phyloP scores from a whole-genome alignment of 2,113 vertebrate genomes.

The Promerops cafer region DNA sequence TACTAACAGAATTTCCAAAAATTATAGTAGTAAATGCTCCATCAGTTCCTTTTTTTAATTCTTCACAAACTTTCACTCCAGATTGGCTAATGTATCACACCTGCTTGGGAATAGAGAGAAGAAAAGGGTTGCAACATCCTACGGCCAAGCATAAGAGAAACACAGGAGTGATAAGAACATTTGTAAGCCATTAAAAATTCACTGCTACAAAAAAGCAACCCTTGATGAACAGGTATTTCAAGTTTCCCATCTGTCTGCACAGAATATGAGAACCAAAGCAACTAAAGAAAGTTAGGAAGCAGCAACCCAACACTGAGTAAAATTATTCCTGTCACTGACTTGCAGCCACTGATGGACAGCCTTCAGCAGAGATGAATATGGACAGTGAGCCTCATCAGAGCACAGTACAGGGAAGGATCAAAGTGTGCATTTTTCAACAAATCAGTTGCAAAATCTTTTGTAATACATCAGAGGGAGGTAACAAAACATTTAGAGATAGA shows the following conservation, averaged over 20 bases:
- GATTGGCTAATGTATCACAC: background rate
- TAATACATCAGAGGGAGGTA: background rate
- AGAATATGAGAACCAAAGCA: background rate
- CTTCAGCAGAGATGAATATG: background rate
- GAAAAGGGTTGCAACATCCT: background rate
- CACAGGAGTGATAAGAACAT: background rate
- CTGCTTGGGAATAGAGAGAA: background rate
- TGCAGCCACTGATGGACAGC: background rate
- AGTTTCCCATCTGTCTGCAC: background rate
- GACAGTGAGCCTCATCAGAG: background rate
- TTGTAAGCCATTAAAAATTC: background rate
- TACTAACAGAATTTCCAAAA: background rate
- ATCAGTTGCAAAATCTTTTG: background rate
- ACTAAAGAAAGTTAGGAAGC: background rate
- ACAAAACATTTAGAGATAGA: background rate
- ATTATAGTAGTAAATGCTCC: background rate
- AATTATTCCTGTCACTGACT: background rate
- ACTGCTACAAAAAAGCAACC: background rate
- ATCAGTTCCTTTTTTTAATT: rapidly evolving
- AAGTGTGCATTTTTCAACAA: background rate
- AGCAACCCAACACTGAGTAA: background rate
- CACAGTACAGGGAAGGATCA: background rate
- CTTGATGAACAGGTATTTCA: background rate
- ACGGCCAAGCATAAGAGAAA: background rate
- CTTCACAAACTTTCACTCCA: background rate